phyloP scores from a whole-genome alignment of 1,140 invertebrate genomes.

The Cotesia vestalis region DNA sequence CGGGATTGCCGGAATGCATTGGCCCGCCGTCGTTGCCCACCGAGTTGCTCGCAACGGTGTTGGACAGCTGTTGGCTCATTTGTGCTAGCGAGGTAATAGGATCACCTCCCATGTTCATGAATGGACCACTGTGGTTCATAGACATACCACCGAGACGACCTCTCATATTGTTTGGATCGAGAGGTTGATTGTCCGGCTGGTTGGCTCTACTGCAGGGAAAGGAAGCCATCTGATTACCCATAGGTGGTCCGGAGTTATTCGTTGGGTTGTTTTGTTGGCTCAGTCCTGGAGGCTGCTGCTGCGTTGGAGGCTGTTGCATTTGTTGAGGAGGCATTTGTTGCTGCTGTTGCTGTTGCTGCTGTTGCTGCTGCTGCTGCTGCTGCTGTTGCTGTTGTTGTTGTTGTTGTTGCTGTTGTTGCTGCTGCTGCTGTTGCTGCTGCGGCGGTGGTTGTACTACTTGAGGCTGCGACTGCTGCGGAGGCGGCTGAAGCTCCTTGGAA shows the following conservation, averaged over 20 bases:
- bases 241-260: constrained; percentile 41
- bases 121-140: constrained; percentile 68
- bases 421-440: constrained; percentile 38
- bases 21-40: constrained; percentile 60
- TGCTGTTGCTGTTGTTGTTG: constrained; percentile 45
- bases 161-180: constrained; percentile 81
- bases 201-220: constrained; percentile 60
- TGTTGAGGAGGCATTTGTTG: constrained; percentile 28
- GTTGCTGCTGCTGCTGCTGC: constrained; percentile 32
- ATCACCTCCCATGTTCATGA: constrained; percentile 71
- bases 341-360: constrained; percentile 27
- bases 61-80: constrained; percentile 92
- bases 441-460: constrained; percentile 50
- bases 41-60: constrained; percentile 72
- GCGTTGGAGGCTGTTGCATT: constrained; percentile 43
- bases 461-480: constrained; percentile 48
- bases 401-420: constrained; percentile 34
- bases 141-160: constrained; percentile 64
- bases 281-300: constrained; percentile 37
- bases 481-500: constrained; percentile 55
- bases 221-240: constrained; percentile 49
- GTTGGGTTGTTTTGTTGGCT: constrained; percentile 51
- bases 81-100: constrained; percentile 92
- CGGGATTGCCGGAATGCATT: constrained; percentile 61
- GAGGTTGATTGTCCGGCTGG: constrained; percentile 79